These are phyloP conservation scores for Porites australiensis DNA, from an alignment of 64 coral and sea anemone species.

Conservation along the genomic window DNA sequence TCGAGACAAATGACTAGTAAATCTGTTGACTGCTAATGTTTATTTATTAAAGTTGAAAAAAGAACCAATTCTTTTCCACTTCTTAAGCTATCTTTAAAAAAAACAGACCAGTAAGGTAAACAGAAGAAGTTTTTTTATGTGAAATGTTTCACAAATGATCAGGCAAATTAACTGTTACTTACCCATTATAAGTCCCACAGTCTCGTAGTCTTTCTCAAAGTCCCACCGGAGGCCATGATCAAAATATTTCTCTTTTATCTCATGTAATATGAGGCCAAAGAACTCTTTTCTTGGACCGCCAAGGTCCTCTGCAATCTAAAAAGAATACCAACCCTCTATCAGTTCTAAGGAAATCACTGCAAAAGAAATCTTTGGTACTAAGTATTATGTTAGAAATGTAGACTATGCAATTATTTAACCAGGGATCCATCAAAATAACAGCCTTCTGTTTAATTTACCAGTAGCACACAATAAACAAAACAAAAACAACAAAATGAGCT, in stretches of 20 bases:
- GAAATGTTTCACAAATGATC: background rate
- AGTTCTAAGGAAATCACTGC: too few relatives aligned
- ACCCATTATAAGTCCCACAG: too few relatives aligned
- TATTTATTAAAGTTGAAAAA: background rate
- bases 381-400: background rate
- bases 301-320: too few relatives aligned
- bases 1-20: too few relatives aligned
- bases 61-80: background rate
- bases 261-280: too few relatives aligned
- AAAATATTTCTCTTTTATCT: too few relatives aligned
- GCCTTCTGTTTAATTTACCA: conserved; percentile 8
- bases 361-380: background rate
- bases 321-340: too few relatives aligned
- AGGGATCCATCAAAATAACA: background rate
- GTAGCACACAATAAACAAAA: background rate
- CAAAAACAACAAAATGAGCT: background rate
- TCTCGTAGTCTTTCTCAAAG: too few relatives aligned
- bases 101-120: background rate
- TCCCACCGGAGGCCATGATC: too few relatives aligned
- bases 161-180: background rate
- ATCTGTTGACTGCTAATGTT: too few relatives aligned
- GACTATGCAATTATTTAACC: background rate
- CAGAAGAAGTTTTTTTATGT: background rate
- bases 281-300: too few relatives aligned
- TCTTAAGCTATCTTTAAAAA: background rate